Percentiles rank a stretch among this genome's conserved stretches.
These are phyloP conservation scores for Nasonia vitripennis DNA, from an alignment of 1,140 invertebrate species.

Conservation along the genomic window DNA sequence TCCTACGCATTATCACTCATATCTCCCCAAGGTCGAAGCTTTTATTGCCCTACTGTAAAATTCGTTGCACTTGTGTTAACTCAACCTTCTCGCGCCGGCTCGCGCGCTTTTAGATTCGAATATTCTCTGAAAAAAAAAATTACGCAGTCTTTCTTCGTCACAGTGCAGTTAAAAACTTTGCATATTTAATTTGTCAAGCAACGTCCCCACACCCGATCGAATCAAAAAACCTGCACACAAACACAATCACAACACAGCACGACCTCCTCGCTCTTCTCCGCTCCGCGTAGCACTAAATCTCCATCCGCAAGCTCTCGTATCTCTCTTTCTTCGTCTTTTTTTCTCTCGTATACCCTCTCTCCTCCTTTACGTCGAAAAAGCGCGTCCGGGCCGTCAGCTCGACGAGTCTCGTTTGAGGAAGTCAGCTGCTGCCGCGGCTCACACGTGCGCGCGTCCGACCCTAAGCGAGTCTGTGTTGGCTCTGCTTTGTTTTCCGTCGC, in stretches of 20 bases:
- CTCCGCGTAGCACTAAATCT: neutral
- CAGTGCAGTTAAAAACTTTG: no score
- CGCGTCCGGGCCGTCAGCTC: neutral
- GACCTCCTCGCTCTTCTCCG: neutral
- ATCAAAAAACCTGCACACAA: no score
- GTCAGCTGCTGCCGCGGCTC: neutral
- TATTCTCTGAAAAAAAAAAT: neutral
- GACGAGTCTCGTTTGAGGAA: slow-evolving; percentile 33
- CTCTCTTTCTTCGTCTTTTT: neutral
- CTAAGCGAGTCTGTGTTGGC: neutral
- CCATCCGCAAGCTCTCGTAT: neutral
- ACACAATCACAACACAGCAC: neutral
- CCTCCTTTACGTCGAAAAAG: neutral
- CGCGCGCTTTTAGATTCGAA: no score
- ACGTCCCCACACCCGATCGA: neutral
- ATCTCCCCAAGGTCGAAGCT: neutral
- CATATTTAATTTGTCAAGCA: neutral
- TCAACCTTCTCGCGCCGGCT: neutral
- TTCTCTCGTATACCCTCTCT: neutral
- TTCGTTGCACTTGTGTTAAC: neutral
- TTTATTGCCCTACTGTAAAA: slow-evolving; percentile 19
- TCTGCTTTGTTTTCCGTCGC: slow-evolving; percentile 7
- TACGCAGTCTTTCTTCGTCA: no score
- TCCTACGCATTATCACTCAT: slow-evolving; percentile 27
- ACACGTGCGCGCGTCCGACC: neutral